A percentile compares a stretch with the other conserved stretches of the same genome.
These are phyloP conservation scores for Phaenicophaeus curvirostris DNA, from an alignment of 2,797 vertebrate species.

Conservation along the genomic window DNA sequence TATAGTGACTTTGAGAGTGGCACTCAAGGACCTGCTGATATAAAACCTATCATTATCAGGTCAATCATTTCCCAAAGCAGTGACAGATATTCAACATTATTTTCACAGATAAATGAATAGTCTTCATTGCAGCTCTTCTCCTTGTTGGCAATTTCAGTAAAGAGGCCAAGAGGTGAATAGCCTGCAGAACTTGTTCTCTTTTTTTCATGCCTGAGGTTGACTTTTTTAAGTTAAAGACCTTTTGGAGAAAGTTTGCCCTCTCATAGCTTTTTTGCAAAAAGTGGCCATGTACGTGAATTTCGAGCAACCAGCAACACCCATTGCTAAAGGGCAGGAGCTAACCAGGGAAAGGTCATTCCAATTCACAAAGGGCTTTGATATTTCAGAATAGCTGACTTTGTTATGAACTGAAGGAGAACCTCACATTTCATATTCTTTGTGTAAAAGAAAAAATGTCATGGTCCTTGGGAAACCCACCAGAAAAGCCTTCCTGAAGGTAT, in stretches of 20 bases:
- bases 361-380: conserved; percentile 65
- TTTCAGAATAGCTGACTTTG: conserved; percentile 65
- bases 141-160: conserved; percentile 53
- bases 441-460: conserved; percentile 17
- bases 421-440: conserved; percentile 48
- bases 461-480: conserved; percentile 28
- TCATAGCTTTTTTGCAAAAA: conserved; percentile 11
- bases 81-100: conserved; percentile 68
- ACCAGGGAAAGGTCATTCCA: conserved; percentile 68
- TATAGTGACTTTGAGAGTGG: conserved; percentile 48
- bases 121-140: background rate
- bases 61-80: conserved; percentile 62
- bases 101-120: conserved; percentile 58
- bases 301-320: conserved; percentile 45
- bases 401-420: conserved; percentile 52
- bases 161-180: conserved; percentile 64
- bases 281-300: conserved; percentile 40
- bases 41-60: conserved; percentile 63
- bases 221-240: conserved; percentile 55
- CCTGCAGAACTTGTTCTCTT: conserved; percentile 41
- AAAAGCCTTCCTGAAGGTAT: background rate
- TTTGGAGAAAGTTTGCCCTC: conserved; percentile 58
- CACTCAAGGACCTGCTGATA: conserved; percentile 48
- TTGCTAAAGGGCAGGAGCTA: conserved; percentile 61
- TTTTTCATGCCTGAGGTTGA: conserved; percentile 24